Conservation (phyloP, 2,113 vertebrate genomes). For the Aythya baeri region DNA sequence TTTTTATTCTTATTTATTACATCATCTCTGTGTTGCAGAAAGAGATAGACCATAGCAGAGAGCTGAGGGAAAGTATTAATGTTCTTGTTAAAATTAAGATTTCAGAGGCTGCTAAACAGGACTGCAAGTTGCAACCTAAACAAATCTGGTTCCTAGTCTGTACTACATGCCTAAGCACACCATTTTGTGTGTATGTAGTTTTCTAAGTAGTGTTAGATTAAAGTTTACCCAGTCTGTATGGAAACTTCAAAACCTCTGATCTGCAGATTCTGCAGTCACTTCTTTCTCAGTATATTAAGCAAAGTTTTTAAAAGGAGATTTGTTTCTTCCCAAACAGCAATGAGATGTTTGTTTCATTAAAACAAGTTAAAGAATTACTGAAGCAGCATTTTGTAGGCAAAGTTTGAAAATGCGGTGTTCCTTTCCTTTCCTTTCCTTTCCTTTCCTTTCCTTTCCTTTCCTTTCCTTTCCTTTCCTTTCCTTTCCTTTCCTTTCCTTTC, state of each 20-base stretch:
- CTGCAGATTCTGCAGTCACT: conserved; percentile 51
- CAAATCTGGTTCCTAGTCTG: conserved; percentile 20
- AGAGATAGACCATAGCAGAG: neutral
- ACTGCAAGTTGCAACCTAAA: conserved; percentile 15
- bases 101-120: neutral
- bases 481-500: no score
- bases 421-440: no score
- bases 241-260: conserved; percentile 44
- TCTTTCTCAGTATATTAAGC: conserved; percentile 43
- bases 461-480: no score
- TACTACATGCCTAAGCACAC: conserved; percentile 12
- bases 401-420: neutral
- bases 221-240: neutral
- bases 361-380: conserved; percentile 53
- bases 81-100: neutral
- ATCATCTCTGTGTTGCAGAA: neutral
- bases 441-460: no score
- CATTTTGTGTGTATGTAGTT: neutral
- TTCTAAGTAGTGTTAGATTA: conserved; percentile 21
- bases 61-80: neutral
- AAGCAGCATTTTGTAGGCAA: conserved; percentile 34
- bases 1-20: neutral
- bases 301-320: conserved; percentile 39
- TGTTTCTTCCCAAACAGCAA: conserved; percentile 39
- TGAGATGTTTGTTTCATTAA: conserved; percentile 45